Conservation (phyloP, 2,113 vertebrate genomes). For the Phalacrocorax brasilianus region DNA sequence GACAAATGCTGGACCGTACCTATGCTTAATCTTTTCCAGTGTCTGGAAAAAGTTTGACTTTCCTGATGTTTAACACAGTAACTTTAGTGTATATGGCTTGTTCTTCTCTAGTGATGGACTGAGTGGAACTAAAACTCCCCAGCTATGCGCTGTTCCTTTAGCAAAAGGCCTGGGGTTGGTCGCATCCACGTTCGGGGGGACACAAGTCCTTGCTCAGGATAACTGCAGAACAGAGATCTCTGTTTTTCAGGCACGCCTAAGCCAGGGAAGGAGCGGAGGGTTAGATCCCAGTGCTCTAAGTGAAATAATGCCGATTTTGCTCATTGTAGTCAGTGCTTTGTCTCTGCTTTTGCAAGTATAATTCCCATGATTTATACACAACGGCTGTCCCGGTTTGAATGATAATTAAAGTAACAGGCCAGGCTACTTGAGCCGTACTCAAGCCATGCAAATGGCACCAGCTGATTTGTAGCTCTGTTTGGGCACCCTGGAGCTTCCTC, state of each 20-base stretch:
- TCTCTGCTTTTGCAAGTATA: not conserved
- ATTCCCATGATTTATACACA: not conserved
- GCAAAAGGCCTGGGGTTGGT: not conserved
- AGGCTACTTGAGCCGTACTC: not conserved
- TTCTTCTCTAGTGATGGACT: not conserved
- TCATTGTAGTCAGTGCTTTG: not conserved
- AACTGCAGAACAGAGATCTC: not conserved
- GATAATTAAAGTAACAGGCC: not conserved
- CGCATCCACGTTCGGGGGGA: rapidly evolving
- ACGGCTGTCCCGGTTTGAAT: not conserved
- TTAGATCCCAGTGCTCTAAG: not conserved
- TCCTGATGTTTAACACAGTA: not conserved
- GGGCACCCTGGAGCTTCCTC: not conserved
- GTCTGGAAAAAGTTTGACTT: not conserved
- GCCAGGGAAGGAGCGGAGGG: not conserved
- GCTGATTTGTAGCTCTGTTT: not conserved
- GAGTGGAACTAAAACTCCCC: not conserved
- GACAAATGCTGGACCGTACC: not conserved
- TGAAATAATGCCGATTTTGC: not conserved
- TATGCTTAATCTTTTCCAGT: constrained; percentile 4
- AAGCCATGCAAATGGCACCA: not conserved
- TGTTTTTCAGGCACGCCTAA: not conserved
- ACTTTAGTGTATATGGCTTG: not conserved
- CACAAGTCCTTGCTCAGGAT: not conserved
- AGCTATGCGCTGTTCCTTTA: not conserved